Percentiles rank a stretch among this genome's conserved stretches.
Conservation (phyloP, 2,888 invertebrate species). For the Elegia similella region DNA sequence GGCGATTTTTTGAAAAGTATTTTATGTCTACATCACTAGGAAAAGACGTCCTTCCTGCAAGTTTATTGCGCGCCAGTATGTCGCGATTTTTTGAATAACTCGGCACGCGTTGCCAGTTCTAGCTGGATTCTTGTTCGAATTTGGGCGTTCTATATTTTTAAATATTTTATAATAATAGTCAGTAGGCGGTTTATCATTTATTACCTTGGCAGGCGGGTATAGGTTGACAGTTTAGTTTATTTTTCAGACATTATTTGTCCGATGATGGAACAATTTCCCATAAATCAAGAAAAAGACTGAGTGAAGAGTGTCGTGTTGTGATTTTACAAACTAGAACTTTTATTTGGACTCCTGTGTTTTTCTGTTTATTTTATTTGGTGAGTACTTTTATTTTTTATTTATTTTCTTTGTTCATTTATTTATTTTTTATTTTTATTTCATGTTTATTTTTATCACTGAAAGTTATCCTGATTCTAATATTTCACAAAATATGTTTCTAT, state of each 20-base stretch:
- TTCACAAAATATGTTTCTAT: too few species aligned
- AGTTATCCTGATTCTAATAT: too few species aligned
- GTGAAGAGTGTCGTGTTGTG: slow-evolving; percentile 78
- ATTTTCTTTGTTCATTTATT: slow-evolving; percentile 26
- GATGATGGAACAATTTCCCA: slow-evolving; percentile 56
- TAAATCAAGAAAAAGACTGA: slow-evolving; percentile 61
- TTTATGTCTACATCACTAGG: slow-evolving; percentile 63
- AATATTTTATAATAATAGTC: slow-evolving; percentile 38
- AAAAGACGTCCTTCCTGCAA: slow-evolving; percentile 62
- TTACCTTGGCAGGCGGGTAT: slow-evolving; percentile 47
- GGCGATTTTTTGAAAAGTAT: slow-evolving; percentile 73
- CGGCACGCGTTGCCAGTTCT: slow-evolving; percentile 48
- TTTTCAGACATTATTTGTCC: slow-evolving; percentile 53
- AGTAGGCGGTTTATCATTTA: slow-evolving; percentile 60
- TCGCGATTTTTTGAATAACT: slow-evolving; percentile 71
- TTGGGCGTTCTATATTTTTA: slow-evolving; percentile 34
- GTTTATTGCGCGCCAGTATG: slow-evolving; percentile 61
- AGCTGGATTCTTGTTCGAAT: slow-evolving; percentile 61
- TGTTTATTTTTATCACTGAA: too few species aligned
- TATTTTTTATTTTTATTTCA: slow-evolving; percentile 18
- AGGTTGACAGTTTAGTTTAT: slow-evolving; percentile 42
- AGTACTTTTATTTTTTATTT: slow-evolving; percentile 52
- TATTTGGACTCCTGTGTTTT: slow-evolving; percentile 66
- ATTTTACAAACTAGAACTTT: slow-evolving; percentile 49
- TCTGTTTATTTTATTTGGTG: slow-evolving; percentile 61